Conservation (phyloP, 2,888 invertebrate genomes). For the Xanthia togata region DNA sequence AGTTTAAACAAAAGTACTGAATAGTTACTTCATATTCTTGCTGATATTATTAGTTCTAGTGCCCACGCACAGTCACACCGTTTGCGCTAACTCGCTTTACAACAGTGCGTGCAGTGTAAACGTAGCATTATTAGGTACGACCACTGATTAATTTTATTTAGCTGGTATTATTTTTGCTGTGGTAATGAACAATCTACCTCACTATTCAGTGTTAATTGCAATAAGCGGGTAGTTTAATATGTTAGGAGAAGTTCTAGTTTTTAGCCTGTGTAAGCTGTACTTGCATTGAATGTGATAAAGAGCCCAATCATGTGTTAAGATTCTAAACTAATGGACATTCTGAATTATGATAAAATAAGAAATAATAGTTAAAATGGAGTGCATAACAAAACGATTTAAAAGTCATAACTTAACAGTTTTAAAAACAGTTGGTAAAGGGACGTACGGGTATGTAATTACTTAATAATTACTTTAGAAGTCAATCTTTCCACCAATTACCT, state of each 20-base stretch:
- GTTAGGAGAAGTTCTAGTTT: background rate
- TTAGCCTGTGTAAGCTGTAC: background rate
- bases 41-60: too few species aligned
- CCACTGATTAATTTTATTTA: too few species aligned
- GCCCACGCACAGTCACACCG: too few species aligned
- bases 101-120: too few species aligned
- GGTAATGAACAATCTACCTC: background rate
- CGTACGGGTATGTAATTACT: slow-evolving; percentile 88
- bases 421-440: slow-evolving; percentile 90
- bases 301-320: background rate
- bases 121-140: background rate
- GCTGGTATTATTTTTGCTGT: background rate
- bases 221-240: slow-evolving; percentile 37
- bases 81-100: too few species aligned
- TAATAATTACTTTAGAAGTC: background rate
- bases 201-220: too few species aligned
- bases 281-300: background rate
- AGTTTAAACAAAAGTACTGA: too few species aligned
- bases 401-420: slow-evolving; percentile 78
- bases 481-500: background rate
- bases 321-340: background rate
- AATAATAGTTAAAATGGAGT: slow-evolving; percentile 76
- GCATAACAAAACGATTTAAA: slow-evolving; percentile 76
- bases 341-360: background rate
- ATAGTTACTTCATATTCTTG: too few species aligned